Conservation (phyloP, 2,113 vertebrate genomes). For the Callocephalon fimbriatum region DNA sequence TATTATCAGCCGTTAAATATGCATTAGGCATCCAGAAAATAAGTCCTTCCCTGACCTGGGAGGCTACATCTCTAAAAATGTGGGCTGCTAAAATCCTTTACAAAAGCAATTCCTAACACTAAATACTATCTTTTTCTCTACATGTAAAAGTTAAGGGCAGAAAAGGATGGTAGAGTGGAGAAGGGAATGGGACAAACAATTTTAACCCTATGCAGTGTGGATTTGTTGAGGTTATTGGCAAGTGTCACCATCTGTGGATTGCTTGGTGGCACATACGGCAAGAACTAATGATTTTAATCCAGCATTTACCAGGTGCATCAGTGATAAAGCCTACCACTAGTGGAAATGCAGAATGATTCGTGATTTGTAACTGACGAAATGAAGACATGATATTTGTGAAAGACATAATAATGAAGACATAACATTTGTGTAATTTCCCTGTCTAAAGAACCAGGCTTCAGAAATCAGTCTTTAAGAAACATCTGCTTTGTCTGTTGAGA, state of each 20-base stretch:
- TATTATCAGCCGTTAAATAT: constrained; percentile 33
- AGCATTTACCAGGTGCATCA: not conserved
- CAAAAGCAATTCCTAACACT: not conserved
- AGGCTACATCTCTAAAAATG: not conserved
- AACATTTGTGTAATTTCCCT: not conserved
- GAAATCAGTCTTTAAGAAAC: not conserved
- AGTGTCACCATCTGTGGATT: not conserved
- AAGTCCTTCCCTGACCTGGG: constrained; percentile 12
- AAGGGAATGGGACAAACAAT: not conserved
- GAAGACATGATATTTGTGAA: not conserved
- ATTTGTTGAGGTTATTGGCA: not conserved
- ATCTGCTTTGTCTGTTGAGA: not conserved
- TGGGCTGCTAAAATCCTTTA: not conserved
- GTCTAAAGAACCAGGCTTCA: not conserved
- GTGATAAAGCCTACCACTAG: not conserved
- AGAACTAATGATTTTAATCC: not conserved
- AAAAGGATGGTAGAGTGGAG: not conserved
- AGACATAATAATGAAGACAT: not conserved
- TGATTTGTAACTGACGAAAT: not conserved
- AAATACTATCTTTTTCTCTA: not conserved
- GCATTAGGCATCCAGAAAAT: constrained; percentile 24
- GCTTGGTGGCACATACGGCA: accelerated
- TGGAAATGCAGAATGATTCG: not conserved
- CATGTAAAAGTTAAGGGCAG: not conserved
- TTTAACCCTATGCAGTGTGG: not conserved